phyloP scores from a whole-genome alignment of 2,113 vertebrate genomes.

The Istiophorus platypterus region DNA sequence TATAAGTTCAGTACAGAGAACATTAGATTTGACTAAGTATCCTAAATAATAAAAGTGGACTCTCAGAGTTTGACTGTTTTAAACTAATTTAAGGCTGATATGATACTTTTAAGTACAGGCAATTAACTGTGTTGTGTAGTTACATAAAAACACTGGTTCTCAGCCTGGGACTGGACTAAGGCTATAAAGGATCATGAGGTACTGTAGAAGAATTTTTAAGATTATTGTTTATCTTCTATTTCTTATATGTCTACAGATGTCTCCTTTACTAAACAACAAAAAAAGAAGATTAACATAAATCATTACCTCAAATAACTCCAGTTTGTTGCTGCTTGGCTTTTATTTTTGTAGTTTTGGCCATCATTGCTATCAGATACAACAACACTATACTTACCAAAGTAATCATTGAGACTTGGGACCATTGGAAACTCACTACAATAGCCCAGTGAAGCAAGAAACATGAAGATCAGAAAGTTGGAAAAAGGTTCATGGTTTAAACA shows the following conservation, averaged over 20 bases:
- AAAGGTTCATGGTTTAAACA: neutral
- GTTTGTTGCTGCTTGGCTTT: neutral
- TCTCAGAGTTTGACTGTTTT: slow-evolving; percentile 39
- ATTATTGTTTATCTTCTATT: neutral
- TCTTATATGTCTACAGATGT: neutral
- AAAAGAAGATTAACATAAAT: neutral
- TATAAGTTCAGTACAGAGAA: slow-evolving; percentile 43
- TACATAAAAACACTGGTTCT: slow-evolving; percentile 5
- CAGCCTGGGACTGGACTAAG: neutral
- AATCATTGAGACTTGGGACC: neutral
- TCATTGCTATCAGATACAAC: neutral
- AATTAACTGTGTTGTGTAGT: slow-evolving; percentile 21
- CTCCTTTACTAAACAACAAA: neutral
- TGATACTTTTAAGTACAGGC: slow-evolving; percentile 50
- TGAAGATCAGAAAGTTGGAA: neutral
- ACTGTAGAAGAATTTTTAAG: neutral
- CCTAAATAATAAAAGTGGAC: slow-evolving; percentile 58
- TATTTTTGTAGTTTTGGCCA: neutral
- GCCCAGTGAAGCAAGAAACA: neutral
- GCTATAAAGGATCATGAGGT: neutral
- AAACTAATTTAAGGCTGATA: slow-evolving; percentile 46
- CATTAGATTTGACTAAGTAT: slow-evolving; percentile 59
- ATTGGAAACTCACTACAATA: neutral
- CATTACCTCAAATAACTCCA: neutral
- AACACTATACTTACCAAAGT: neutral